Evolutionary conservation across 2,888 invertebrate species (phyloP).

Genomic region (Mactromeris polynyma): DNA sequence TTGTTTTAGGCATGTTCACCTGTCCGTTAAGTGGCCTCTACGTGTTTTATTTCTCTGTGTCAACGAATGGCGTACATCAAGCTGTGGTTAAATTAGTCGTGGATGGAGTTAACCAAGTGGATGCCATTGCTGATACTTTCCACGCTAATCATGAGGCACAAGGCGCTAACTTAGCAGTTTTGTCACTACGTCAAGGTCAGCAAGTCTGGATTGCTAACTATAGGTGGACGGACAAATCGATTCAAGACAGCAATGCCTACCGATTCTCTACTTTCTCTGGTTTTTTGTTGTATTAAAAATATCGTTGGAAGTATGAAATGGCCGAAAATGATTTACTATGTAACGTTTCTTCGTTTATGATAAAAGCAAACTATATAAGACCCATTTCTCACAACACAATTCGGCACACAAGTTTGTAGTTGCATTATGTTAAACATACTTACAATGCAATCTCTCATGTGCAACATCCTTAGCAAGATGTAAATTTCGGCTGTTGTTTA

Average conservation of each 20-base stretch:
- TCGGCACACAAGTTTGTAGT: too few species aligned
- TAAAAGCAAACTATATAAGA: too few species aligned
- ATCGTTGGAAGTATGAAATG: too few species aligned
- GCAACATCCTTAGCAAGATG: too few species aligned
- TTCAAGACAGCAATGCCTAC: not conserved
- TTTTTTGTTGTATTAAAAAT: constrained; percentile 32
- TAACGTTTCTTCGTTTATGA: too few species aligned
- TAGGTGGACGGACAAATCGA: constrained; percentile 31
- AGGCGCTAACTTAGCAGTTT: constrained; percentile 33
- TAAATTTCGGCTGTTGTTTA: too few species aligned
- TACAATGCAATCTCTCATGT: too few species aligned
- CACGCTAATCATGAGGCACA: constrained; percentile 42
- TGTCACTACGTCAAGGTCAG: constrained; percentile 28
- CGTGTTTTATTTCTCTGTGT: constrained; percentile 31
- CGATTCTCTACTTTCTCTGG: constrained; percentile 48
- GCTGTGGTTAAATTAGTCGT: constrained; percentile 34
- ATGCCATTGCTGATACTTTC: constrained; percentile 41
- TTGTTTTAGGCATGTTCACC: constrained; percentile 41
- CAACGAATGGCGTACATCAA: constrained; percentile 27
- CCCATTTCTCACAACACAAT: too few species aligned
- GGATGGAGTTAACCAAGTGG: constrained; percentile 31
- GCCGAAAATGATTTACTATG: too few species aligned
- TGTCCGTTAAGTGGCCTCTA: constrained; percentile 27
- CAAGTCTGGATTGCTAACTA: constrained; percentile 39
- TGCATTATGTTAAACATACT: too few species aligned